Percentiles rank a stretch among this genome's conserved stretches.
Conservation (phyloP, 2,888 invertebrate genomes). For the Cheilosia vernalis region DNA sequence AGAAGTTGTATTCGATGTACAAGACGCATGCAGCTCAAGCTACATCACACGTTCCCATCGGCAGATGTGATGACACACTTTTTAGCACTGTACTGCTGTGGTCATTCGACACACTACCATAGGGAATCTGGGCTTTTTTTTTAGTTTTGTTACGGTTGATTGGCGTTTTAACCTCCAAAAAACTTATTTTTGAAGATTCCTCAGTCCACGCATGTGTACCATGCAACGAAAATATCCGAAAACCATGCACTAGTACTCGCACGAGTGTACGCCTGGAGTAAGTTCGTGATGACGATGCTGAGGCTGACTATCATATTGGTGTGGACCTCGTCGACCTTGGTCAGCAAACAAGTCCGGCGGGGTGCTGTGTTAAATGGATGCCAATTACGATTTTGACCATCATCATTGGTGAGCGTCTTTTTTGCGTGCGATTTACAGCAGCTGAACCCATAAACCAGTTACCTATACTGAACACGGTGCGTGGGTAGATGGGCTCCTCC, state of each 20-base stretch:
- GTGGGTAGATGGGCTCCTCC: constrained; percentile 22
- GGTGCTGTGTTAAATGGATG: constrained; percentile 49
- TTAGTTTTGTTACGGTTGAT: constrained; percentile 74
- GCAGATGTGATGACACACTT: constrained; percentile 54
- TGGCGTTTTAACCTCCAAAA: constrained; percentile 78
- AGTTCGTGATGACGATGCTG: constrained; percentile 9
- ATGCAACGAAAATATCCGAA: background rate
- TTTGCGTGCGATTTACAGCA: constrained; percentile 18
- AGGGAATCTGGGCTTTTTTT: constrained; percentile 1
- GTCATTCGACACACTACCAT: background rate
- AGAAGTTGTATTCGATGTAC: constrained; percentile 7
- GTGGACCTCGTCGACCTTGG: constrained; percentile 79
- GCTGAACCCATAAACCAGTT: constrained; percentile 47
- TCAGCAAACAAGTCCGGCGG: constrained; percentile 76
- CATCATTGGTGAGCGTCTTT: constrained; percentile 12
- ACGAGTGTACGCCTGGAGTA: constrained; percentile 47
- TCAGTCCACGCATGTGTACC: constrained; percentile 45
- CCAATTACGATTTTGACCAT: constrained; percentile 57
- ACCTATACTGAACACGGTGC: constrained; percentile 12
- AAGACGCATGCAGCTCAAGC: constrained; percentile 20
- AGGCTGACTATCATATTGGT: constrained; percentile 33
- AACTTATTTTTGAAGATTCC: constrained; percentile 77
- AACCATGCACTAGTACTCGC: constrained; percentile 37
- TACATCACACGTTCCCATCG: constrained; percentile 6
- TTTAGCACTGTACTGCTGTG: constrained; percentile 12